Evolutionary conservation across 2,797 vertebrate species (phyloP).

Genomic region (Melanotaenia boesemani): DNA sequence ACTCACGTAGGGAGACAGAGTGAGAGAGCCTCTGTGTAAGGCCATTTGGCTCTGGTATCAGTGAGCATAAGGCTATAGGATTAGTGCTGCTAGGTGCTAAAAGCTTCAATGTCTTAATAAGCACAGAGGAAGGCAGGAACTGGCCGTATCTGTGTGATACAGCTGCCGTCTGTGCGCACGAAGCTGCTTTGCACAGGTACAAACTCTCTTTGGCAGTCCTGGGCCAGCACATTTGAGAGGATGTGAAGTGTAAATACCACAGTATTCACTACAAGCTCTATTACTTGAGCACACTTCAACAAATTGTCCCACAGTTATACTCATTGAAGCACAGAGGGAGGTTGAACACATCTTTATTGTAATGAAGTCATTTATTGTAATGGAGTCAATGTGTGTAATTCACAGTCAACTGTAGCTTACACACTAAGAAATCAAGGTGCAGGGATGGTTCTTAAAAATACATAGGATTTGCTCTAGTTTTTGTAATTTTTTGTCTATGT

Average conservation of each 20-base stretch:
- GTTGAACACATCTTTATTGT: constrained; percentile 72
- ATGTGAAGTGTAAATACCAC: constrained; percentile 74
- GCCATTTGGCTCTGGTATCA: constrained; percentile 69
- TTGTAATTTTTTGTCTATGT: no score
- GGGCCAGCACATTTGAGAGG: constrained; percentile 57
- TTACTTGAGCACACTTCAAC: constrained; percentile 71
- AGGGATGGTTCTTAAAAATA: not conserved
- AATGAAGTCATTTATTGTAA: constrained; percentile 77
- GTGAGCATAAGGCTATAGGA: constrained; percentile 77
- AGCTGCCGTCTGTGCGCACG: constrained; percentile 44
- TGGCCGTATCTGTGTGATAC: constrained; percentile 45
- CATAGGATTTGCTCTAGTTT: not conserved
- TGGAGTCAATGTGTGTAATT: constrained; percentile 43
- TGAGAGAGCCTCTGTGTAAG: constrained; percentile 53
- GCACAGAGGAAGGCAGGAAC: constrained; percentile 50
- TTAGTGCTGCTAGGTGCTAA: constrained; percentile 81
- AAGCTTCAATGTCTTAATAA: constrained; percentile 78
- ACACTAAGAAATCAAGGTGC: not conserved
- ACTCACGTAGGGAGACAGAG: constrained; percentile 35
- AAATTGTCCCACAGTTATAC: constrained; percentile 67
- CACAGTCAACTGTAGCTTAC: constrained; percentile 60
- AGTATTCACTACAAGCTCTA: constrained; percentile 64
- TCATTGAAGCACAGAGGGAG: constrained; percentile 74
- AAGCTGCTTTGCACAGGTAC: constrained; percentile 60
- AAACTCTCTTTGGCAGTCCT: constrained; percentile 49